These are phyloP conservation scores for Ethmia dodecea DNA, from an alignment of 2,888 invertebrate species.

Conservation along the genomic window DNA sequence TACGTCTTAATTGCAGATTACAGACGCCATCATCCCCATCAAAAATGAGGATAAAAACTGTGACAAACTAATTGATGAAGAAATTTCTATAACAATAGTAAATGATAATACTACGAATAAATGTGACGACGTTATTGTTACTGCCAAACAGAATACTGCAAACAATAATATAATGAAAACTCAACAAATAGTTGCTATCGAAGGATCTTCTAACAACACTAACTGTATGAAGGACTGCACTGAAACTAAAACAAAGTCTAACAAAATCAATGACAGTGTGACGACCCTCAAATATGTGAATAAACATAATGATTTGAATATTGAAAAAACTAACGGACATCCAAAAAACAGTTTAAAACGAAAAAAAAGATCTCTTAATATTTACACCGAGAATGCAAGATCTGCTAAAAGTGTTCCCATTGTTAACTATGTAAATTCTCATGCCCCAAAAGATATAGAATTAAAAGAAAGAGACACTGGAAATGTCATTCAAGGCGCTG, in stretches of 20 bases:
- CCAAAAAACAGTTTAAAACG: conserved; percentile 47
- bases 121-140: too few species aligned
- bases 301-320: conserved; percentile 33
- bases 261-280: conserved; percentile 27
- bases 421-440: conserved; percentile 48
- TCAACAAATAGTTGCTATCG: too few species aligned
- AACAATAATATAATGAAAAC: too few species aligned
- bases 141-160: too few species aligned
- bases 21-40: conserved; percentile 36
- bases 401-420: conserved; percentile 33
- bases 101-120: too few species aligned
- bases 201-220: too few species aligned
- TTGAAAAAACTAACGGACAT: conserved; percentile 41
- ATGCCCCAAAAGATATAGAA: conserved; percentile 28
- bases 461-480: conserved; percentile 23
- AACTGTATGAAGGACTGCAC: conserved; percentile 1
- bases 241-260: conserved; percentile 12
- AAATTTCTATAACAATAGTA: too few species aligned
- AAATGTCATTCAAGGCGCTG: conserved; percentile 35
- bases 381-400: conserved; percentile 21
- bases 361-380: conserved; percentile 35
- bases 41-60: too few species aligned
- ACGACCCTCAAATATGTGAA: conserved; percentile 51
- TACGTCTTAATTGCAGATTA: conserved; percentile 60
- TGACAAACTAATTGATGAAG: too few species aligned